Base-by-base conservation (phyloP, 2,888 invertebrate species). In the Clivina fossor region DNA sequence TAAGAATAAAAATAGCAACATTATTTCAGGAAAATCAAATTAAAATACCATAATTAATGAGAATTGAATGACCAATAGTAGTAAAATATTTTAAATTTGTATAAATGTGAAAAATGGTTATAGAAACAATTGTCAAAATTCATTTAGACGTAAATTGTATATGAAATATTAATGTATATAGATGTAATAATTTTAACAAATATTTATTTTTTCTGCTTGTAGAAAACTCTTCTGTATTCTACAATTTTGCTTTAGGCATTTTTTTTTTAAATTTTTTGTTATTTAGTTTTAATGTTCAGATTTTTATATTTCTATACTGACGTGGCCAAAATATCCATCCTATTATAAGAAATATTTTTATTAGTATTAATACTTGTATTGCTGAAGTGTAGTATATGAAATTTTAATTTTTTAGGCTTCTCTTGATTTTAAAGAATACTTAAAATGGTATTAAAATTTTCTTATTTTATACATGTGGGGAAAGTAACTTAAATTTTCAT, bases 281-380 rank as follows among this genome's bases (percentile, higher is more conserved):
- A 37, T 37, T 49, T 49, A 49, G 38, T 38, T 49, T n/a, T 49
- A 49, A 30, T 26, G 18, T 40, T 16, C 30, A 48, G 22, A 47
- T 47, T 47, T n/a, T 30, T 47, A 47, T 47, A 47, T 48, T 48
- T 48, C 37, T 48, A 48, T 40, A 40, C 20, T 33, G 32, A 51
- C 41, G 43, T 51, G 51, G 51, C 51, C 51, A 51, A 51, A 51
- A 51, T 22, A 43, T 51, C 51, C 51, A 51, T 51, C 51, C 51
- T 30, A 13, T 41, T 33, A 41, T 9, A 40, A 40, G 24, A 41
- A 26, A 41, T 49, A 49, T 38, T 35, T 37, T 35, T 48, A 48
- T 32, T 33, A 49, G 26, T 22, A 47, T n/a, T 37, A 37, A 20
- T 15, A 28, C 9, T 26, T n/a, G 9, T 28, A 40, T 28, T n/a